Conservation (phyloP, 2,888 invertebrate species). For the Eugnorisma glareosa region DNA sequence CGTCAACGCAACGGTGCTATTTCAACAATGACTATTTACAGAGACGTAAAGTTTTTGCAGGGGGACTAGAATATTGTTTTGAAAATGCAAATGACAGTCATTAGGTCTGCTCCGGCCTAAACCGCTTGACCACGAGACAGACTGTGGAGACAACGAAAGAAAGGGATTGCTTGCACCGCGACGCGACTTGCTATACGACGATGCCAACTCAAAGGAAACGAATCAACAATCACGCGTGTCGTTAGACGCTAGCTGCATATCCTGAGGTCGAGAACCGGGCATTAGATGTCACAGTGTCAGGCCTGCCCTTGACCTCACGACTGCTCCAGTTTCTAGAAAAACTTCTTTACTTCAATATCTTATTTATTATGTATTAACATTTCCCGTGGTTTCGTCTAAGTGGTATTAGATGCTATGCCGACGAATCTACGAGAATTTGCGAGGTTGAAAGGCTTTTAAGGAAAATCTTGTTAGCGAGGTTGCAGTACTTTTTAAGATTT, state of each 20-base stretch:
- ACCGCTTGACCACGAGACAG: neutral
- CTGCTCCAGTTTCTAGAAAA: neutral
- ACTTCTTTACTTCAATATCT: conserved; percentile 4
- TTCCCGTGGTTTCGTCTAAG: conserved; percentile 20
- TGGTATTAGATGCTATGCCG: conserved; percentile 4
- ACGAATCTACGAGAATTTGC: conserved; percentile 1
- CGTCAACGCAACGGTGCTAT: no score
- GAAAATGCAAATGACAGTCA: neutral
- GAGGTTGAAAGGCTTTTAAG: conserved; percentile 25
- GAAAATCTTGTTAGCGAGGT: conserved; percentile 33
- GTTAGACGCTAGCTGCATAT: neutral
- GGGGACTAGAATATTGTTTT: neutral
- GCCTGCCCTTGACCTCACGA: neutral
- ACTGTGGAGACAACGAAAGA: no score
- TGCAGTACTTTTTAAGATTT: no score
- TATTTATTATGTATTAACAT: conserved; percentile 33
- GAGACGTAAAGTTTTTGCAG: neutral
- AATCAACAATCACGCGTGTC: neutral
- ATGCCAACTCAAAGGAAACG: neutral
- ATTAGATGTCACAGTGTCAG: neutral
- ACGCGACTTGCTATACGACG: neutral
- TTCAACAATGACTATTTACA: no score
- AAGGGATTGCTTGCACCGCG: neutral
- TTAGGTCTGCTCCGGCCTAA: neutral
- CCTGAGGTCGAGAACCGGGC: neutral